Conservation (phyloP, 2,113 vertebrate genomes). For the Syngnathus scovelli region DNA sequence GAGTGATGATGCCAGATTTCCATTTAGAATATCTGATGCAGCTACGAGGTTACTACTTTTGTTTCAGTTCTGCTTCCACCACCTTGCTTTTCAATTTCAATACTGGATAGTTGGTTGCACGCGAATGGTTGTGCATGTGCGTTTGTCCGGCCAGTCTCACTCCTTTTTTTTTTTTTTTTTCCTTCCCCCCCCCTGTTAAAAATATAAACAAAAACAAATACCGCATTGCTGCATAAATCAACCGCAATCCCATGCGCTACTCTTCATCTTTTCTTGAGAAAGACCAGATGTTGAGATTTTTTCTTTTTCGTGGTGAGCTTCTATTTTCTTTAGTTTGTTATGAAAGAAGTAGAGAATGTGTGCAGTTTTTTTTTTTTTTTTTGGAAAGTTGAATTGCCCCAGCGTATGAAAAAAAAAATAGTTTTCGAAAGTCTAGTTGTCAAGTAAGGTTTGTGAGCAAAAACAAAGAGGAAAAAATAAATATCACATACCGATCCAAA, state of each 20-base stretch:
- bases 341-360: slow-evolving; percentile 76
- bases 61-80: slow-evolving; percentile 70
- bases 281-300: slow-evolving; percentile 53
- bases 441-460: slow-evolving; percentile 74
- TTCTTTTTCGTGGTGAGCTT: slow-evolving; percentile 51
- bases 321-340: slow-evolving; percentile 62
- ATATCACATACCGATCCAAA: slow-evolving; percentile 45
- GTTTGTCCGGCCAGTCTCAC: slow-evolving; percentile 81
- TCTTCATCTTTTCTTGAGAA: slow-evolving; percentile 74
- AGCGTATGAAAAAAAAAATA: slow-evolving; percentile 60
- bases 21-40: slow-evolving; percentile 68
- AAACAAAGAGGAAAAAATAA: slow-evolving; percentile 24
- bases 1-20: slow-evolving; percentile 74
- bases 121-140: slow-evolving; percentile 90
- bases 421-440: slow-evolving; percentile 53
- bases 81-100: slow-evolving; percentile 82
- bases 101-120: slow-evolving; percentile 79
- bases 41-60: slow-evolving; percentile 69
- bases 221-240: slow-evolving; percentile 65
- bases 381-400: slow-evolving; percentile 31
- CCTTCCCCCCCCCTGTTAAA: slow-evolving; percentile 53
- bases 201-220: slow-evolving; percentile 5
- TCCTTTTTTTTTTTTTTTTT: slow-evolving; percentile 46
- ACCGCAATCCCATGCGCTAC: slow-evolving; percentile 61
- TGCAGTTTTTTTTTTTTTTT: slow-evolving; percentile 66